Percentiles rank a stretch among this genome's conserved stretches.
These are phyloP conservation scores for Drosophila ironensis DNA, from an alignment of 1,140 invertebrate genomes.

Conservation along the genomic window DNA sequence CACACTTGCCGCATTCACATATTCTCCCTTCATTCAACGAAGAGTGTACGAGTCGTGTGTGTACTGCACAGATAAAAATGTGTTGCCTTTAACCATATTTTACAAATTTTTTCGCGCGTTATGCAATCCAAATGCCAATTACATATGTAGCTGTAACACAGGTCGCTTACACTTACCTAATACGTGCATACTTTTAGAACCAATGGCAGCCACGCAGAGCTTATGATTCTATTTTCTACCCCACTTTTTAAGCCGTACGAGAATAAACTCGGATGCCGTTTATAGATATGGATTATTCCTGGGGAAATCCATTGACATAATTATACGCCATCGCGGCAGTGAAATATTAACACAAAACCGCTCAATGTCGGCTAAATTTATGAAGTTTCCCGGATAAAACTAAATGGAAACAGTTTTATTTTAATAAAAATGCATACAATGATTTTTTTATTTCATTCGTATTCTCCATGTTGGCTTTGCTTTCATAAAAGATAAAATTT, in stretches of 20 bases:
- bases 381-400: neutral
- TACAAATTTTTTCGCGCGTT: neutral
- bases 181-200: conserved; percentile 4
- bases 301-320: conserved; percentile 32
- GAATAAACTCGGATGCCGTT: conserved; percentile 17
- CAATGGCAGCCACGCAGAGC: neutral
- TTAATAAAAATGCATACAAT: conserved; percentile 67
- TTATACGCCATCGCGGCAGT: conserved; percentile 9
- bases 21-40: conserved; percentile 2
- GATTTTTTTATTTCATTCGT: conserved; percentile 51
- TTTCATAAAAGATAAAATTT: conserved; percentile 53
- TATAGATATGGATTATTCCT: conserved; percentile 13
- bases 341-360: neutral
- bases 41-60: neutral
- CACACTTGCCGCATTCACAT: neutral
- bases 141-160: neutral
- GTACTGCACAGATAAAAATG: conserved; percentile 7
- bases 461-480: conserved; percentile 32
- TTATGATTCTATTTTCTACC: neutral
- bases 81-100: conserved; percentile 22
- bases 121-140: conserved; percentile 17
- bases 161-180: conserved; percentile 11
- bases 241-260: conserved; percentile 22
- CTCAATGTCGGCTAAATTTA: neutral
- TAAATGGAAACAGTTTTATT: neutral